Evolutionary conservation across 1,140 invertebrate genomes (phyloP).

Genomic region (Drosophila chauvacae): DNA sequence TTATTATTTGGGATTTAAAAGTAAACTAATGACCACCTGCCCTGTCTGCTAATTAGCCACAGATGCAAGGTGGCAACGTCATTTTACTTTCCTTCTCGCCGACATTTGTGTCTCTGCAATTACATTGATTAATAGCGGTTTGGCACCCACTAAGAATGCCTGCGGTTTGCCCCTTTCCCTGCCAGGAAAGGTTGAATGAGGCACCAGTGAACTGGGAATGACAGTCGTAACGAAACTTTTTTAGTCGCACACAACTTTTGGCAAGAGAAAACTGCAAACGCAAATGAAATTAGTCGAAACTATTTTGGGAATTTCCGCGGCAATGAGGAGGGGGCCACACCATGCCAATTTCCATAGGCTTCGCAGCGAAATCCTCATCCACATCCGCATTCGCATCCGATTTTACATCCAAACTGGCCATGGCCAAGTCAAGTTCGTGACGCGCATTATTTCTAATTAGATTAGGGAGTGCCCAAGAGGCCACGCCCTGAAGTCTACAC

Average conservation of each 20-base stretch:
- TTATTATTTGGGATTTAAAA: not conserved
- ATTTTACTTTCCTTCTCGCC: conserved; percentile 11
- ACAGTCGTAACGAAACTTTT: conserved; percentile 56
- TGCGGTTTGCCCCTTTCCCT: conserved; percentile 24
- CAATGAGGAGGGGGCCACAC: conserved; percentile 16
- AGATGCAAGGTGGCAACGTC: conserved; percentile 1
- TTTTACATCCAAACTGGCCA: conserved; percentile 34
- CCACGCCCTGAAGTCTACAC: conserved; percentile 21
- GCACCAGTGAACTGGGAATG: conserved; percentile 31
- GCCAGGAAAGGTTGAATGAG: not conserved
- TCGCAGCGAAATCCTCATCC: not conserved
- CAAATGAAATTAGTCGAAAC: conserved; percentile 81
- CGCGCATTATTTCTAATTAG: conserved; percentile 80
- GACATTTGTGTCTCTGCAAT: conserved; percentile 60
- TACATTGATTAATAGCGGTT: conserved; percentile 78
- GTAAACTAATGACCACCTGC: conserved; percentile 13
- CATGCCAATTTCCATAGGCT: conserved; percentile 31
- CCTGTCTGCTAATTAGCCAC: conserved; percentile 33
- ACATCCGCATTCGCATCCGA: not conserved
- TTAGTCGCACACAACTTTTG: conserved; percentile 37
- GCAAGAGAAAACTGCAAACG: conserved; percentile 71
- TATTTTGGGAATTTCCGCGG: conserved; percentile 60
- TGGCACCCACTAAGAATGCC: conserved; percentile 54
- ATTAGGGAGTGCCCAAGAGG: conserved; percentile 44
- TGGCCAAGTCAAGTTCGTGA: conserved; percentile 75